Percentiles rank a stretch among this genome's conserved stretches.
Evolutionary conservation across 2,113 vertebrate genomes (phyloP).

Genomic region (Menidia beryllina): DNA sequence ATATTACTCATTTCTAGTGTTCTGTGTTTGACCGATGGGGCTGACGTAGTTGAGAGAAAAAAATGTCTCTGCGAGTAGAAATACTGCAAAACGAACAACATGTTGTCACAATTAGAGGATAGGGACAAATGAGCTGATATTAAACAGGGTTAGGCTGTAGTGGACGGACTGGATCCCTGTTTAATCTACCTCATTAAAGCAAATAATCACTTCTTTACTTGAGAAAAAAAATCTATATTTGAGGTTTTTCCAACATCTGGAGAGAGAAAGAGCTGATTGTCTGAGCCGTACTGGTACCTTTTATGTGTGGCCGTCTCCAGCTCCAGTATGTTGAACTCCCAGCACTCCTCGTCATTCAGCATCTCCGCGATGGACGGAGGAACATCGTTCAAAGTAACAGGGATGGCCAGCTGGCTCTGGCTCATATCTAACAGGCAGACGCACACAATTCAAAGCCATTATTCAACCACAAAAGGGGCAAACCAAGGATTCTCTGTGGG

Average conservation of each 20-base stretch:
- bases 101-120: neutral
- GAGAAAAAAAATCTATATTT: neutral
- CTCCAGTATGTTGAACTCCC: slow-evolving; percentile 98
- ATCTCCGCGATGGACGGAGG: slow-evolving; percentile 87
- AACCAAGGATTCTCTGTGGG: neutral
- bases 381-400: slow-evolving; percentile 88
- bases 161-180: neutral
- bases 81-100: neutral
- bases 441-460: slow-evolving; percentile 12
- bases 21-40: neutral
- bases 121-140: neutral
- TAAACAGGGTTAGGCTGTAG: neutral
- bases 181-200: too few species aligned
- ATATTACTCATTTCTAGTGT: neutral
- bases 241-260: neutral
- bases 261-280: neutral
- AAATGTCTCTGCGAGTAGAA: neutral
- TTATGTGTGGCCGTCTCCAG: slow-evolving; percentile 94
- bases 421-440: slow-evolving; percentile 84
- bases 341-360: slow-evolving; percentile 91
- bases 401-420: slow-evolving; percentile 88
- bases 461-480: slow-evolving; percentile 39
- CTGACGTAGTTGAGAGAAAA: neutral
- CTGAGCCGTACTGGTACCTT: slow-evolving; percentile 77
- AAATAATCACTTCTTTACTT: too few species aligned